Evolutionary conservation across 2,797 vertebrate species (phyloP), one percentile per base, ranked within the genome.

Genomic region (Fistularia commersonii): DNA sequence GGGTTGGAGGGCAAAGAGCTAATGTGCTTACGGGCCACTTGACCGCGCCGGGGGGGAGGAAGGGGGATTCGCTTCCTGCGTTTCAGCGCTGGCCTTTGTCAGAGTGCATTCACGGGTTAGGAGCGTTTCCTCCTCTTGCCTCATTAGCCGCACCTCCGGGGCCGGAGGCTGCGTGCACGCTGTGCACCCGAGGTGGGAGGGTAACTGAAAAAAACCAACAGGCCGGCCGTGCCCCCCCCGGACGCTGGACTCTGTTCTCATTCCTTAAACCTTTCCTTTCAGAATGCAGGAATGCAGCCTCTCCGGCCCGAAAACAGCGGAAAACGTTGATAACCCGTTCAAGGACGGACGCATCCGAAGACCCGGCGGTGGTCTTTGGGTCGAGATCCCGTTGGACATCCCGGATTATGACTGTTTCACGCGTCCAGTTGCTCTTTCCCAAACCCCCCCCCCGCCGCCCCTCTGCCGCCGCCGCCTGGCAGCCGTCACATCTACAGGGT

Each of bases 81-180:
- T 57, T 63, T 48, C 54, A 45, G 34, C 2, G 7, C 33, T 6
- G 38, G 51, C 48, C 53, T 61, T 70, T 63, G 63, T 74, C 54
- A 57, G 69, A 62, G 79, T 75, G 63, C 74, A 65, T 54, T 77
- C 56, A 51, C 13, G 76, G 79, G 78, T 84, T 76, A 76, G 7
- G 32, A 67, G 55, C 47, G 14, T 61, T 67, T 74, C 69, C 73
- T 74, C 64, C 51, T 11, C 55, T 66, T 32, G 48, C 68, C 64
- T 82, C 78, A 70, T 75, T 79, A 69, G 72, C 51, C 55, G 77
- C 54, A 85, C 80, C 77, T 81, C 79, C 82, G 72, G 1, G 48
- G 32, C 48, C 45, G 43, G 12, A 45, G 72, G 73, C 71, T 49
- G 33, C 61, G 11, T 32, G 61, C 62, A 34, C 52, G 45, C 57